Percentiles rank a stretch among this genome's conserved stretches.
These are phyloP conservation scores for Hepsetus odoe DNA, from an alignment of 2,113 vertebrate genomes.

Conservation along the genomic window DNA sequence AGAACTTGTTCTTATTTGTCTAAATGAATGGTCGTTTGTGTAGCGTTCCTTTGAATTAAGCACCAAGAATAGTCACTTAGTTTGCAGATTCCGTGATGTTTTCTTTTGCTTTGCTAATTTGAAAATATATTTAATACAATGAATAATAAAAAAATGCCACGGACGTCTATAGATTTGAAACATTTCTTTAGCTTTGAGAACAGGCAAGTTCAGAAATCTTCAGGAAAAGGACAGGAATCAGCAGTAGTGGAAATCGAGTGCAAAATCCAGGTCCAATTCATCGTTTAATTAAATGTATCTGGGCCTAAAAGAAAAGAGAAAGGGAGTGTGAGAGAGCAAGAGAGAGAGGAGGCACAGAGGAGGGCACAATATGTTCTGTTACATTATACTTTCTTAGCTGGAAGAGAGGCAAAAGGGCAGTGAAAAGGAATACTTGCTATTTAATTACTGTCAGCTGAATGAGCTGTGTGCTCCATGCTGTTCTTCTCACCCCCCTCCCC, in stretches of 20 bases:
- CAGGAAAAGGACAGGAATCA: neutral
- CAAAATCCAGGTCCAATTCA: constrained; percentile 49
- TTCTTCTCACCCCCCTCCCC: constrained; percentile 64
- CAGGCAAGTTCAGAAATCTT: neutral
- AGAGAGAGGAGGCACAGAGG: constrained; percentile 38
- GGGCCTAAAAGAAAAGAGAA: constrained; percentile 51
- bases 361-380: constrained; percentile 74
- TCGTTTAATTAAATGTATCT: constrained; percentile 61
- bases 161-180: too few species aligned
- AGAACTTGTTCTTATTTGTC: neutral
- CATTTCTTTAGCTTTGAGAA: neutral
- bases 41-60: neutral
- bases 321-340: neutral
- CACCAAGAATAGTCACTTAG: too few species aligned
- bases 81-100: too few species aligned
- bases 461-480: constrained; percentile 67
- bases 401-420: constrained; percentile 62
- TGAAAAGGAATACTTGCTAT: constrained; percentile 73
- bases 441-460: constrained; percentile 81
- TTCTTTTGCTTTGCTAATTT: too few species aligned
- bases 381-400: constrained; percentile 69
- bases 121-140: too few species aligned
- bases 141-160: too few species aligned
- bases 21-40: neutral
- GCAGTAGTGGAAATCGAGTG: constrained; percentile 12